Conservation (phyloP, 2,113 vertebrate species). For the Neodon shergylaensis region DNA sequence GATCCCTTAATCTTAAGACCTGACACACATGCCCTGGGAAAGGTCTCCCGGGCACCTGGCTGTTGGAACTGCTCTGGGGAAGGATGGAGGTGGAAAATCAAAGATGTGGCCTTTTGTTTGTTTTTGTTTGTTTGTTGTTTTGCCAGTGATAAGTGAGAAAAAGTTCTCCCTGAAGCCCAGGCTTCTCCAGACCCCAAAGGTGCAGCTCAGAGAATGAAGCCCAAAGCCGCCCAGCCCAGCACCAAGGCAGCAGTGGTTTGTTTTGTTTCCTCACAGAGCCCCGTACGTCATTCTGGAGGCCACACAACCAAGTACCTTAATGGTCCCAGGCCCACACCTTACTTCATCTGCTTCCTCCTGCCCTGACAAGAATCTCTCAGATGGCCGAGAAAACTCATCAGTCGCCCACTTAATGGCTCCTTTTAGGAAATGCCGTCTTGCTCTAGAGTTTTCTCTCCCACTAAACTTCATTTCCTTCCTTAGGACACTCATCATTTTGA, state of each 20-base stretch:
- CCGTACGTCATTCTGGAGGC: background rate
- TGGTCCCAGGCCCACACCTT: fast-evolving
- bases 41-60: slow-evolving; percentile 64
- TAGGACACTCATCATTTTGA: background rate
- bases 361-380: fast-evolving
- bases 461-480: background rate
- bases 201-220: background rate
- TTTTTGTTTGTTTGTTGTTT: background rate
- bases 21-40: background rate
- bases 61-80: background rate
- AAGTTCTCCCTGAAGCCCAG: background rate
- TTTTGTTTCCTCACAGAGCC: background rate
- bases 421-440: background rate
- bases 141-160: background rate
- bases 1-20: slow-evolving; percentile 74
- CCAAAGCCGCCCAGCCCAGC: background rate
- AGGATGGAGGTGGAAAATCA: background rate
- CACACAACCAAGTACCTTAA: background rate
- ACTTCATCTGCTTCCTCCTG: fast-evolving
- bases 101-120: background rate
- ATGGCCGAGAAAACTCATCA: background rate
- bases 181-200: background rate
- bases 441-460: background rate
- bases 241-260: background rate
- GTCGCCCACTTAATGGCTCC: background rate